phyloP scores from a whole-genome alignment of 2,888 invertebrate genomes.

The Cryptophagus acutangulus region DNA sequence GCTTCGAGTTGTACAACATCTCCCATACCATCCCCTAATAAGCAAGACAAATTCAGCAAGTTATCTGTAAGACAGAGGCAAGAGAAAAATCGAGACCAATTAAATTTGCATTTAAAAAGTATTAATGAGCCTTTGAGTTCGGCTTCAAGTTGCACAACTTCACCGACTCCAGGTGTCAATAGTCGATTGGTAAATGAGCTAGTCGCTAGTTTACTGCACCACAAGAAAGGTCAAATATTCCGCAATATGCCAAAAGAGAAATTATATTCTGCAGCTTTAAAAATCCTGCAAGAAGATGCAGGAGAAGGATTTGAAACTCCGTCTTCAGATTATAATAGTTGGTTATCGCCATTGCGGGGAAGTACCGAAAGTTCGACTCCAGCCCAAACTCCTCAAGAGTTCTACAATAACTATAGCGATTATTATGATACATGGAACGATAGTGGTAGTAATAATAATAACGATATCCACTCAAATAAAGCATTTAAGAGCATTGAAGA shows the following conservation, averaged over 20 bases:
- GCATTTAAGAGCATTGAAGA: too few species aligned
- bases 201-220: conserved; percentile 54
- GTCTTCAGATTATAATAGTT: conserved; percentile 42
- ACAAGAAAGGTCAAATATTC: conserved; percentile 53
- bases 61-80: conserved; percentile 21
- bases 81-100: conserved; percentile 36
- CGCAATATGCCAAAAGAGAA: conserved; percentile 55
- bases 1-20: too few species aligned
- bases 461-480: too few species aligned
- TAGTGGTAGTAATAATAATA: too few species aligned
- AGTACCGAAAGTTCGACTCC: conserved; percentile 50
- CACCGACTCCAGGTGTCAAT: conserved; percentile 47
- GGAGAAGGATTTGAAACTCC: conserved; percentile 50
- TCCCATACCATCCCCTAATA: background rate
- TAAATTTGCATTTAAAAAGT: conserved; percentile 51
- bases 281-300: conserved; percentile 54
- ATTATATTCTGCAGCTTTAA: conserved; percentile 54
- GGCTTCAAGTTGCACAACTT: conserved; percentile 52
- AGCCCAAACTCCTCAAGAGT: conserved; percentile 50
- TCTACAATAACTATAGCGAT: conserved; percentile 47
- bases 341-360: conserved; percentile 39
- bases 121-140: conserved; percentile 51
- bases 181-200: conserved; percentile 56
- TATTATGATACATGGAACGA: conserved; percentile 56
- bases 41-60: conserved; percentile 24